Evolutionary conservation across 2,113 vertebrate genomes (phyloP), one percentile per base, ranked within the genome.

Genomic region (Morphnarchus princeps): DNA sequence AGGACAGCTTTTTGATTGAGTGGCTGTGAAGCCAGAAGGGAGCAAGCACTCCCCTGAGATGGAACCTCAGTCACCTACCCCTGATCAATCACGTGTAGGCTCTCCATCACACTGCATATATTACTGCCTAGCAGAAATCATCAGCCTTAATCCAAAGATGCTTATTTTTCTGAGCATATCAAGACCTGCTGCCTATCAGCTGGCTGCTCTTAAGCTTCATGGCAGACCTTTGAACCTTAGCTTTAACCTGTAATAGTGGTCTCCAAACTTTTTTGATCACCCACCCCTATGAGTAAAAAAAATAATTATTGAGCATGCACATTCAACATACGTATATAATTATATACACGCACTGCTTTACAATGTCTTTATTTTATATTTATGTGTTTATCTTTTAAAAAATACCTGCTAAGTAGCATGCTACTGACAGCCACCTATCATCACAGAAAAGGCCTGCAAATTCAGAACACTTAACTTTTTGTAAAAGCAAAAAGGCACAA

Each of bases 21-120:
- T 14, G 26, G 16, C 49, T 70, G 18, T 34, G 34, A 81, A 89
- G 61, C 40, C 83, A 83, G 34, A 69, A 25, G 49, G 54, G 50
- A 70, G 50, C 45, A 84, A 87, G 31, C 25, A 66, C 29, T 49
- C 49, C 34, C 16, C 38, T 8, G 22, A 87, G 50, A 89, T 7
- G 31, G 19, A 61, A 6, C 21, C 55, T 88, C 69, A 57, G 80
- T 17, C 34, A 78, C 17, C 43, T 31, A 22, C 26, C 38, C 57
- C 54, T n/a, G 12, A 59, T 43, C 54, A 52, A 2, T 5, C 26
- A 58, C 7, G 2, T 0, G 1, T 3, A 43, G 28, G 36, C 38
- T 70, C 40, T 54, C 50, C 45, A 52, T 28, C 70, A 54, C 21
- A 6, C 36, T 8, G 7, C 4, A 0, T 32, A 57, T 42, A 36